Base-by-base conservation (phyloP, 2,888 invertebrate species). In the Drosophila anceps region DNA sequence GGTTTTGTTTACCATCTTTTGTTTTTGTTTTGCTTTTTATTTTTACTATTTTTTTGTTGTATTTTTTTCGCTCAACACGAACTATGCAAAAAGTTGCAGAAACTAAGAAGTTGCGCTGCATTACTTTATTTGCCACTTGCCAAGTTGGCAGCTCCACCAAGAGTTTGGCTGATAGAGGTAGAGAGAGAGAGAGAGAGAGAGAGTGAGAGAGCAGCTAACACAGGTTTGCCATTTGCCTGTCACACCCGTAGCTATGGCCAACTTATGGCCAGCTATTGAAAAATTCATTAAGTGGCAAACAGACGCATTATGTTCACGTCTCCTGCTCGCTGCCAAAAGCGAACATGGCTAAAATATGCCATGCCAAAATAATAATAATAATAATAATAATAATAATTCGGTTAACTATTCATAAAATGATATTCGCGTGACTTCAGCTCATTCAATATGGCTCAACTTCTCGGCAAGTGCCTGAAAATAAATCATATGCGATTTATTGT, bases 201-300 rank as follows among this genome's bases (percentile, higher is more conserved):
- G 44, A 27, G 15, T 0, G 29, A 0, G 5, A 29, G 31, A 7
- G 31, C 10, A 7, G 50, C 44, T 58, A 81, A 84, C 84, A 84
- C 88, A 82, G 84, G 84, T 84, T 84, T 81, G 61, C 84, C 84
- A 84, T 84, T 84, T 84, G 73, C 67, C 59, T 20, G 46, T 35
- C 69, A 51, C 63, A 50, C 63, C 69, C 44, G 37, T 31, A 37
- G 66, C 66, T 62, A 64, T 60, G 70, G 66, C 18, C 71, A 73
- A 57, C 61, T 69, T 66, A 61, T 60, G 50, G 59, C 53, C 51
- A 33, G 62, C 57, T 53, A 53, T 62, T 65, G 69, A 63, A 80
- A 77, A 82, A 81, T 84, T 83, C 84, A 84, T 84, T 88, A 85
- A 85, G 85, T 84, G 85, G 70, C 88, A 85, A 83, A 84, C 77